phyloP scores from a whole-genome alignment of 2,797 vertebrate species.

The Esox masquinongy region DNA sequence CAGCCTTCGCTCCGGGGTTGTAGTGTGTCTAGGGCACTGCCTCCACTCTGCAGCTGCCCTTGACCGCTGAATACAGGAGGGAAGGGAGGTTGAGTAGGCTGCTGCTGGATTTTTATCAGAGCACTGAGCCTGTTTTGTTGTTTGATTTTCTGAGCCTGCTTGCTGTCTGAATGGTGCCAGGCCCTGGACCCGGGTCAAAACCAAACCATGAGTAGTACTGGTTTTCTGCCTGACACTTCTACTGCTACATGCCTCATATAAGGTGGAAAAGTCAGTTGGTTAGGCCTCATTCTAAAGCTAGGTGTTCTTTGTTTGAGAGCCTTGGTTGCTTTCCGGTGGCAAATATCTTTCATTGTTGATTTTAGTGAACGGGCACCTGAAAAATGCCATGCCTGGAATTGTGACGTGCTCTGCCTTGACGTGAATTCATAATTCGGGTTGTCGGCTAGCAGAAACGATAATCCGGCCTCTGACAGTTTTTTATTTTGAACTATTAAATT shows the following conservation, averaged over 20 bases:
- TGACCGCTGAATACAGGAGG: conserved; percentile 12
- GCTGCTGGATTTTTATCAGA: conserved; percentile 23
- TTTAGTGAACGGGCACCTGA: background rate
- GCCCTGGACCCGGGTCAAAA: background rate
- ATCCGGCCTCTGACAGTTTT: background rate
- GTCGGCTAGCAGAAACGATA: background rate
- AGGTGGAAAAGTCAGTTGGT: background rate
- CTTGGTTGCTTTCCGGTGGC: background rate
- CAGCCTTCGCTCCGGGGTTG: conserved; percentile 38
- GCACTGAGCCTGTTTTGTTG: conserved; percentile 8
- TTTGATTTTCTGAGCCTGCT: background rate
- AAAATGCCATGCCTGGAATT: background rate
- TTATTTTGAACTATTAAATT: background rate
- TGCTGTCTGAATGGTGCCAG: conserved; percentile 1
- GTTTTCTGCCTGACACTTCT: background rate
- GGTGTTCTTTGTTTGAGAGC: background rate
- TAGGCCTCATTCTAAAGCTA: background rate
- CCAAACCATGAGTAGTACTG: background rate
- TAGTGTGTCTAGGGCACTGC: conserved; percentile 47
- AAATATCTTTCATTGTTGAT: background rate
- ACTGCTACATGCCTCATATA: background rate
- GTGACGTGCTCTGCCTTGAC: background rate
- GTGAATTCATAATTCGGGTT: background rate
- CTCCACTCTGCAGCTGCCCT: conserved; percentile 51
- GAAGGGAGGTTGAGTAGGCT: background rate